Evolutionary conservation across 2,888 invertebrate species (phyloP).

Genomic region (Trichopria drosophilae): DNA sequence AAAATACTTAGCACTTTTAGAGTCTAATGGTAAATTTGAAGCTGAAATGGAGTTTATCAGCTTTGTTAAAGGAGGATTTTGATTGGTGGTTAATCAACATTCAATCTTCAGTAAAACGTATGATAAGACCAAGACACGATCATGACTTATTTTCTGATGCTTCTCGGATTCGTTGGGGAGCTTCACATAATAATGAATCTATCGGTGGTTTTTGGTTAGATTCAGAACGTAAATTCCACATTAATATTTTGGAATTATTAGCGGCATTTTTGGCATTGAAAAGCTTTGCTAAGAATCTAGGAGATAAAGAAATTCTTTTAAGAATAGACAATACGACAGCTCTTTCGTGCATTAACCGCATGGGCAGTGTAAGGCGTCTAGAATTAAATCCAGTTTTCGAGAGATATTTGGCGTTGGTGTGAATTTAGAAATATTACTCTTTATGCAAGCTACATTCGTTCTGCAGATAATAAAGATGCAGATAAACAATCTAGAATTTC

Average conservation of each 20-base stretch:
- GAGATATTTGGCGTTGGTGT: not conserved
- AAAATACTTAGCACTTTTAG: constrained; percentile 6
- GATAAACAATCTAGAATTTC: constrained; percentile 36
- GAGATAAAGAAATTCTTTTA: not conserved
- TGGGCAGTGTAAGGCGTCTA: not conserved
- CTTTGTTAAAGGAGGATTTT: constrained; percentile 21
- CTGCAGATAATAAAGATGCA: constrained; percentile 40
- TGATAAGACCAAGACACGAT: not conserved
- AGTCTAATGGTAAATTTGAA: constrained; percentile 23
- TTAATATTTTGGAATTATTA: constrained; percentile 29
- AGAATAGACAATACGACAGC: not conserved
- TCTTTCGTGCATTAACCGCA: not conserved
- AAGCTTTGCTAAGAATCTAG: constrained; percentile 17
- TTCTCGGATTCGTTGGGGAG: constrained; percentile 35
- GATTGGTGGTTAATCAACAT: constrained; percentile 4
- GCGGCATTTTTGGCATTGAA: constrained; percentile 27
- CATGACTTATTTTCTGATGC: constrained; percentile 29
- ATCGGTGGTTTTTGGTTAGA: constrained; percentile 31
- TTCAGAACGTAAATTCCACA: constrained; percentile 21
- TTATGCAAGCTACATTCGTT: too few relatives aligned
- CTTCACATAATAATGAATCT: constrained; percentile 14
- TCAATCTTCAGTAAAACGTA: not conserved
- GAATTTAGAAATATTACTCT: constrained; percentile 34
- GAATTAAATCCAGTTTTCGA: not conserved
- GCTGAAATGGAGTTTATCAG: constrained; percentile 20